These are phyloP conservation scores for Oceanites oceanicus DNA, from an alignment of 2,113 vertebrate genomes.

Conservation along the genomic window DNA sequence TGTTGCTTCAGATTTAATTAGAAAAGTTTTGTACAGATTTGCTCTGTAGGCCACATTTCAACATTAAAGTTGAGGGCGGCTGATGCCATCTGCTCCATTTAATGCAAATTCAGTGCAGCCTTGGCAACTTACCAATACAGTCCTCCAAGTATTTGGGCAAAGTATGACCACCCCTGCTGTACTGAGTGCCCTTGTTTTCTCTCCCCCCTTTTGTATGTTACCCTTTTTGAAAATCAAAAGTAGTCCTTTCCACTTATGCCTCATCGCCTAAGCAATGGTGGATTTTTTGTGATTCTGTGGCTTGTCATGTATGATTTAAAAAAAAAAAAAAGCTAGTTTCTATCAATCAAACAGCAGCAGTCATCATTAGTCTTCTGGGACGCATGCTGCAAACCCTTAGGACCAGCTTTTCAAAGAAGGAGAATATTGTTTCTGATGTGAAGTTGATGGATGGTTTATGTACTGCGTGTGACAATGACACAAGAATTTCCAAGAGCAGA, in stretches of 20 bases:
- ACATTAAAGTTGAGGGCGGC: conserved; percentile 65
- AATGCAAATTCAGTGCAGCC: conserved; percentile 63
- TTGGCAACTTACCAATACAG: conserved; percentile 24
- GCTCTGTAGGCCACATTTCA: conserved; percentile 65
- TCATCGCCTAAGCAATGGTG: conserved; percentile 16
- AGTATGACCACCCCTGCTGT: conserved; percentile 42
- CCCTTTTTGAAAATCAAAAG: neutral
- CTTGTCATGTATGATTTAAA: conserved; percentile 21
- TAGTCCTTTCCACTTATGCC: neutral
- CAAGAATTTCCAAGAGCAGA: conserved; percentile 61
- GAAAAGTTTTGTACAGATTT: conserved; percentile 68
- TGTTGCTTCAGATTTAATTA: conserved; percentile 65
- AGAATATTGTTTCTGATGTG: conserved; percentile 55
- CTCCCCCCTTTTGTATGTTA: neutral
- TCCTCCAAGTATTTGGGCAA: conserved; percentile 46
- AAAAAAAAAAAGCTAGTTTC: conserved; percentile 33
- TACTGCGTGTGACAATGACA: conserved; percentile 67
- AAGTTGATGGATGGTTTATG: conserved; percentile 67
- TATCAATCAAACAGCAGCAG: conserved; percentile 39
- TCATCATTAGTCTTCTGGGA: conserved; percentile 64
- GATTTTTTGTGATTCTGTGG: conserved; percentile 18
- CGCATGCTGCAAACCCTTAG: conserved; percentile 57
- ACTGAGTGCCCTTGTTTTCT: neutral
- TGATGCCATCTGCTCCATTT: conserved; percentile 65
- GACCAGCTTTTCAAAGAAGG: conserved; percentile 56